These are phyloP conservation scores for Cyclophora albipunctata DNA, from an alignment of 2,888 invertebrate species.

Conservation along the genomic window DNA sequence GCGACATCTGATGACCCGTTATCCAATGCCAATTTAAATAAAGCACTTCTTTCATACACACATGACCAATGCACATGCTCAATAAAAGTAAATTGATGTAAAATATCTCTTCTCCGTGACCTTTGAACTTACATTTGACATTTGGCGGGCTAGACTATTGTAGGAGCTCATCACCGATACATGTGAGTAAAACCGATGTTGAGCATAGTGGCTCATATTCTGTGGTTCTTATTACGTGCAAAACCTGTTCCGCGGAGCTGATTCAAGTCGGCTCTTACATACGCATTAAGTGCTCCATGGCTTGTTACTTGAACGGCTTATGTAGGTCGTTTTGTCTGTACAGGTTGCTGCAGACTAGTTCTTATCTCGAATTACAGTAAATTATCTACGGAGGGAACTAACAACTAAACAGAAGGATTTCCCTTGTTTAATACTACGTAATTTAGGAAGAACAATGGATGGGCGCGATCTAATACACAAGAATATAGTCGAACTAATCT, in stretches of 20 bases:
- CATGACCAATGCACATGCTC: no score
- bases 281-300: constrained; percentile 14
- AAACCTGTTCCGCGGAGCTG: constrained; percentile 35
- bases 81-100: not conserved
- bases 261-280: not conserved
- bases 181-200: no score
- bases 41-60: no score
- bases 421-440: constrained; percentile 41
- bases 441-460: constrained; percentile 59
- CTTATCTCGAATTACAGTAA: no score
- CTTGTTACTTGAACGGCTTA: constrained; percentile 16
- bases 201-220: constrained; percentile 6
- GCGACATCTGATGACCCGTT: not conserved
- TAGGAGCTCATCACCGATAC: no score
- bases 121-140: no score
- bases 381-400: no score
- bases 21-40: not conserved
- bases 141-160: no score
- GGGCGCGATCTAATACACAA: constrained; percentile 42
- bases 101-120: no score
- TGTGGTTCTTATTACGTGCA: constrained; percentile 23
- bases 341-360: constrained; percentile 1
- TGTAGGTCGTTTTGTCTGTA: constrained; percentile 19
- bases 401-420: constrained; percentile 33
- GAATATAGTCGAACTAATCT: no score